Percentiles rank a stretch among this genome's conserved stretches.
phyloP scores from a whole-genome alignment of 2,797 vertebrate genomes.

The Diplodus puntazzo region DNA sequence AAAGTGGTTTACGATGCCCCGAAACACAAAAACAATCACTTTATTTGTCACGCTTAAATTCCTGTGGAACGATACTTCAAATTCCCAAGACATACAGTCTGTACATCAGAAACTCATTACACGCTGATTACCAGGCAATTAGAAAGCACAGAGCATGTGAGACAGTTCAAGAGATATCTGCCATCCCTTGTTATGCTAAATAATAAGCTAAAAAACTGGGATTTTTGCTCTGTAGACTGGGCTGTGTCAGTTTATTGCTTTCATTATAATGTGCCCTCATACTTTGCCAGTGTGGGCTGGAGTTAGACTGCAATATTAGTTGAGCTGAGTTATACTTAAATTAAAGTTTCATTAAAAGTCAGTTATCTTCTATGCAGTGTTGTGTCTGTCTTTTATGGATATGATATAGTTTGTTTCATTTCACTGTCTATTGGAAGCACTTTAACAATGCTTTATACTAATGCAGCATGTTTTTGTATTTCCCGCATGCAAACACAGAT shows the following conservation, averaged over 20 bases:
- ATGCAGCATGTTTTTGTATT: background rate
- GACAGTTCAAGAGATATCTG: conserved; percentile 55
- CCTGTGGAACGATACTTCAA: conserved; percentile 62
- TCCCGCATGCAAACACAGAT: too few relatives aligned
- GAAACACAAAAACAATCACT: conserved; percentile 69
- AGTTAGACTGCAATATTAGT: conserved; percentile 24
- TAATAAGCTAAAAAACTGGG: conserved; percentile 29
- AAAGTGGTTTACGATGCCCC: conserved; percentile 46
- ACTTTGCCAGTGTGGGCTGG: conserved; percentile 4
- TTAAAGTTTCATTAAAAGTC: conserved; percentile 35
- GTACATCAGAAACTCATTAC: conserved; percentile 79
- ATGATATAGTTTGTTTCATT: background rate
- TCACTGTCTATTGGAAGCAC: background rate
- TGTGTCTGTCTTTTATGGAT: background rate
- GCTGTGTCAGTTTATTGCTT: conserved; percentile 24
- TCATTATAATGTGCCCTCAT: conserved; percentile 8
- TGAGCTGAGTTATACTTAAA: conserved; percentile 26
- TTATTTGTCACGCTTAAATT: conserved; percentile 69
- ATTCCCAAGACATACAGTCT: conserved; percentile 64
- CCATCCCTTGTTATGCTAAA: conserved; percentile 48
- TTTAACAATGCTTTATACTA: conserved; percentile 2
- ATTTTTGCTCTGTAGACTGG: conserved; percentile 18
- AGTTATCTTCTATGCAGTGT: conserved; percentile 6
- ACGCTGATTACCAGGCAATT: conserved; percentile 77
- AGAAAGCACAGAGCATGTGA: conserved; percentile 48